Base-by-base conservation (phyloP, 2,797 vertebrate species). In the Acipenser transmontanus region DNA sequence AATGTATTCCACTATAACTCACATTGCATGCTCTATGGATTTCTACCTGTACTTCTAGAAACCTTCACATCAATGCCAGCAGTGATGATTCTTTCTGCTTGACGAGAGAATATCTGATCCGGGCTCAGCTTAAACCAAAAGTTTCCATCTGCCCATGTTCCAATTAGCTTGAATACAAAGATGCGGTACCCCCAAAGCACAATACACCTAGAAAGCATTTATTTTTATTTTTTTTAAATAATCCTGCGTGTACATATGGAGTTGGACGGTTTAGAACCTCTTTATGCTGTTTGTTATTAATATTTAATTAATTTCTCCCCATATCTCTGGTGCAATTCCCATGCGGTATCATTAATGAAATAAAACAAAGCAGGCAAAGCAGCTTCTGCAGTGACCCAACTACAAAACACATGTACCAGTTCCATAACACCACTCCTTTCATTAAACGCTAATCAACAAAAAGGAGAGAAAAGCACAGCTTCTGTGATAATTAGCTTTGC, bases 331-430 rank as follows among this genome's bases (percentile, higher is more conserved):
- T 74, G 75, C 60, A 84, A 82, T 77, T 77, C 89, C 83, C 87
- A 72, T 71, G 82, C 82, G 82, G 77, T 79, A 85, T 86, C 82
- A 90, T 92, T 92, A 92, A 92, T 83, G 86, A 87, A 89, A 88
- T 76, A 82, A 76, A 84, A 80, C 77, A 71, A 86, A 86, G 88
- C 90, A 83, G 89, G 88, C 73, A 83, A 85, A 87, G 85, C 81
- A 80, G 80, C 59, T 80, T 71, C 80, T 79, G 82, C 85, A 84
- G 78, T 89, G 82, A 74, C 78, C 77, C 77, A 86, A 81, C 67
- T 77, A 77, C 69, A 80, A 77, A 86, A 76, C 69, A 79, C 69
- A 75, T 80, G 85, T 87, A 87, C 90, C 87, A 84, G 86, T 76
- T 79, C 51, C 48, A 66, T 8, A 11, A 50, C 57, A 6, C 51